phyloP scores from a whole-genome alignment of 2,113 vertebrate species.

The Colaptes auratus region DNA sequence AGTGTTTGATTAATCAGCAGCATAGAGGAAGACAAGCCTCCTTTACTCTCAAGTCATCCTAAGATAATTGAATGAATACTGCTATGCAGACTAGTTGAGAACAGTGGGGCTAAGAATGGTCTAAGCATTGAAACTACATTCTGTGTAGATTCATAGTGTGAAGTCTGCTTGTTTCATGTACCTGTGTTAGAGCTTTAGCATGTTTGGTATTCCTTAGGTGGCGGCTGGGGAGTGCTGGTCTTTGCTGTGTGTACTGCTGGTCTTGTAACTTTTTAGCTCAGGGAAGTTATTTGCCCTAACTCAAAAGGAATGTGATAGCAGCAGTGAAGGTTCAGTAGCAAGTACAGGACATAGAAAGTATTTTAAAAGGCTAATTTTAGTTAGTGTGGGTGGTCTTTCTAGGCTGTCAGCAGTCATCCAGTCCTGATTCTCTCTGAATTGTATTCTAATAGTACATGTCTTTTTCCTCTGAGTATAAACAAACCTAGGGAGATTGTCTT shows the following conservation, averaged over 20 bases:
- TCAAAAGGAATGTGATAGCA: not conserved
- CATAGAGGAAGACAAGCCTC: not conserved
- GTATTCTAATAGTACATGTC: not conserved
- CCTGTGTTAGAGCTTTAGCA: not conserved
- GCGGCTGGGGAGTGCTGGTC: not conserved
- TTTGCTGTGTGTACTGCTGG: not conserved
- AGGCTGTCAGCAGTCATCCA: not conserved
- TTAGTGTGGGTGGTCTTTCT: slow-evolving; percentile 36
- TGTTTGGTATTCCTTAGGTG: not conserved
- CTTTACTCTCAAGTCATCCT: not conserved
- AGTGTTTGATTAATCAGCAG: not conserved
- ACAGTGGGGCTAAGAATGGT: not conserved
- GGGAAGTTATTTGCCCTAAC: not conserved
- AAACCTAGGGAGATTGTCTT: not conserved
- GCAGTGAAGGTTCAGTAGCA: slow-evolving; percentile 42
- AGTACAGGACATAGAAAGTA: not conserved
- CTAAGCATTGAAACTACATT: not conserved
- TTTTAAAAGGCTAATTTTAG: slow-evolving; percentile 65
- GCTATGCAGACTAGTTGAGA: not conserved
- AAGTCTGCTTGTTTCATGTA: not conserved
- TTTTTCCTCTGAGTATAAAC: not conserved
- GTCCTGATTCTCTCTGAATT: slow-evolving; percentile 4
- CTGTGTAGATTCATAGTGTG: not conserved
- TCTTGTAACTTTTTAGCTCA: not conserved
- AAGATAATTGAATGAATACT: not conserved